phyloP scores from a whole-genome alignment of 2,797 vertebrate species.

The Anomalospiza imberbis region DNA sequence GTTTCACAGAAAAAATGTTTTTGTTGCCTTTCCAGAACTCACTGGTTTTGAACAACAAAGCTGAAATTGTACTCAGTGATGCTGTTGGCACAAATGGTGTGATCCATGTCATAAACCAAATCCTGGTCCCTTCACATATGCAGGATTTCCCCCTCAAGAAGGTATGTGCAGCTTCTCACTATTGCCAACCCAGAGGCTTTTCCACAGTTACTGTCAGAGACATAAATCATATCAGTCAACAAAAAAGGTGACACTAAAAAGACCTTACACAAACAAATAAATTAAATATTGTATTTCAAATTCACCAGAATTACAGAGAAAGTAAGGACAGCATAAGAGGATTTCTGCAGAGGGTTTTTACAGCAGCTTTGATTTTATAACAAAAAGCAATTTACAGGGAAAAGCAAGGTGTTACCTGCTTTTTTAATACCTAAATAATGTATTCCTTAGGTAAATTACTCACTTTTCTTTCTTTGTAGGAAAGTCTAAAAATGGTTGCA shows the following conservation, averaged over 20 bases:
- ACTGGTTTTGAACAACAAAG: constrained; percentile 79
- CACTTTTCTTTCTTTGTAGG: constrained; percentile 60
- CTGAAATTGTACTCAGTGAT: constrained; percentile 79
- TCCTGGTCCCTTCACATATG: constrained; percentile 75
- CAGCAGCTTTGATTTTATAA: not conserved
- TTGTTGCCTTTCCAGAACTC: constrained; percentile 75
- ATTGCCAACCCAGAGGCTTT: not conserved
- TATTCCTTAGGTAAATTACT: not conserved
- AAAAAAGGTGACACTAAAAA: not conserved
- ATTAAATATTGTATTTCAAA: not conserved
- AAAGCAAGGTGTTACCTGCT: not conserved
- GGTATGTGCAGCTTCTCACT: constrained; percentile 51
- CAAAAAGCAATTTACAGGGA: not conserved
- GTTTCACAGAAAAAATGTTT: not conserved
- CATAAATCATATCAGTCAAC: not conserved
- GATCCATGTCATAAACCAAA: constrained; percentile 83
- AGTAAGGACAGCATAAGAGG: not conserved
- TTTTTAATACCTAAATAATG: not conserved
- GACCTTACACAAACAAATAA: not conserved
- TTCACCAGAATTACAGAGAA: not conserved
- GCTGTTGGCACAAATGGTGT: constrained; percentile 83
- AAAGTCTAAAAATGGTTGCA: constrained; percentile 81
- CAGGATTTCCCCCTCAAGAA: constrained; percentile 48
- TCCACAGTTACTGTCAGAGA: not conserved
- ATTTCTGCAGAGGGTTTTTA: not conserved